phyloP scores from a whole-genome alignment of 2,888 invertebrate genomes.

The Plutella xylostella region DNA sequence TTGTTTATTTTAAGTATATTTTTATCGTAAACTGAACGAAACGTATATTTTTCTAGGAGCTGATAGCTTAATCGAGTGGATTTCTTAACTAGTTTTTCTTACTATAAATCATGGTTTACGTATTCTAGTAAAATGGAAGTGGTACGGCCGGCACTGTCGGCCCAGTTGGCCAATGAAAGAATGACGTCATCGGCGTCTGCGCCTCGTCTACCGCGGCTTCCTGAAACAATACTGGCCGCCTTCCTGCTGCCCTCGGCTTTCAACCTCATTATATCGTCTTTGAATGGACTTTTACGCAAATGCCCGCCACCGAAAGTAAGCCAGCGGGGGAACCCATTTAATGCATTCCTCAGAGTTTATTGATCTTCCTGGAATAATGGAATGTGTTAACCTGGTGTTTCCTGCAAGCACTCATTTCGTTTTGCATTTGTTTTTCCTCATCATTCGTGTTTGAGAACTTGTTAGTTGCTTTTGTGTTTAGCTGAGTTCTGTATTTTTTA shows the following conservation, averaged over 20 bases:
- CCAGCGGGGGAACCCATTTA: neutral
- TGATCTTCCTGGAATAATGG: too few relatives aligned
- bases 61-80: too few relatives aligned
- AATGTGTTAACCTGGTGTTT: too few relatives aligned
- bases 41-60: neutral
- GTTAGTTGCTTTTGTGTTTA: too few relatives aligned
- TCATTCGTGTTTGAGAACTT: too few relatives aligned
- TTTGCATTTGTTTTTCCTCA: too few relatives aligned
- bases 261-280: slow-evolving; percentile 19
- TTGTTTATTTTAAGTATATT: neutral
- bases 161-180: slow-evolving; percentile 47
- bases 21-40: neutral
- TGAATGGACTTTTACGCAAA: slow-evolving; percentile 35
- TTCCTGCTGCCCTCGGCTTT: slow-evolving; percentile 36
- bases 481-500: too few relatives aligned
- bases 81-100: too few relatives aligned
- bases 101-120: neutral
- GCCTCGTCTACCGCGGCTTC: slow-evolving; percentile 57
- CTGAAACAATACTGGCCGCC: slow-evolving; percentile 51
- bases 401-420: too few relatives aligned
- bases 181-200: slow-evolving; percentile 59
- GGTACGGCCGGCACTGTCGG: slow-evolving; percentile 23
- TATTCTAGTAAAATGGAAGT: neutral
- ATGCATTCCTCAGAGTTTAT: neutral
- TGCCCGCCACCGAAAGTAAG: neutral